Evolutionary conservation across 2,797 vertebrate genomes (phyloP), one percentile per base, ranked within the genome.

Genomic region (Hafferia zeledoni): DNA sequence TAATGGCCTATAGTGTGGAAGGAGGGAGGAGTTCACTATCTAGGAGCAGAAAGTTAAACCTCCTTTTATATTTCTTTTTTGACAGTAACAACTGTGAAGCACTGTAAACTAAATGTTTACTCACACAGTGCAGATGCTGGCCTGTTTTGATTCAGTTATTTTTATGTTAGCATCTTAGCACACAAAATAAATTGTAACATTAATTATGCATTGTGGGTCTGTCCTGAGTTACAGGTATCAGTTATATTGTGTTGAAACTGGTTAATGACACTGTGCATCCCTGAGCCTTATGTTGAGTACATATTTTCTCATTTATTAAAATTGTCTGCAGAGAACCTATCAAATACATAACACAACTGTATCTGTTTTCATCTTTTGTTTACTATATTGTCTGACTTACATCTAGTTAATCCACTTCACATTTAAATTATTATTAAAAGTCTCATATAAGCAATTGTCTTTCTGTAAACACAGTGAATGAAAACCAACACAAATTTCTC

Each of bases 301-400:
- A 16, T 89, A 44, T 96, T 95, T 97, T 95, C 90, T 94, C 65
- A 89, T 90, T 96, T 97, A 89, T 96, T 97, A 95, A 82, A 96
- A 94, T 92, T 91, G 85, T 72, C 84, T 90, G 76, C 88, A 96
- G 90, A 95, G 89, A 46, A 94, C 41, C 83, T 79, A 53, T 72
- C 55, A 6, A 56, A 91, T 82, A 83, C n/a, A 52, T 78, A 82
- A 91, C 20, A 63, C 68, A 61, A 75, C 47, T 59, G 18, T 70
- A 71, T 77, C 31, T 86, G 39, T 77, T 95, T 95, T 87, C 30
- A 33, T 84, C 68, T 72, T 86, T 94, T 95, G 76, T 96, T 96
- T 92, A 64, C 69, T 44, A 3, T 76, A 46, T 65, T 95, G 90
- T 90, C 94, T 72, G 53, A 63, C 55, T 94, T 87, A 14, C 7